Evolutionary conservation across 1,140 invertebrate genomes (phyloP), one percentile per base, ranked within the genome.

Genomic region (Sitobion miscanthi): DNA sequence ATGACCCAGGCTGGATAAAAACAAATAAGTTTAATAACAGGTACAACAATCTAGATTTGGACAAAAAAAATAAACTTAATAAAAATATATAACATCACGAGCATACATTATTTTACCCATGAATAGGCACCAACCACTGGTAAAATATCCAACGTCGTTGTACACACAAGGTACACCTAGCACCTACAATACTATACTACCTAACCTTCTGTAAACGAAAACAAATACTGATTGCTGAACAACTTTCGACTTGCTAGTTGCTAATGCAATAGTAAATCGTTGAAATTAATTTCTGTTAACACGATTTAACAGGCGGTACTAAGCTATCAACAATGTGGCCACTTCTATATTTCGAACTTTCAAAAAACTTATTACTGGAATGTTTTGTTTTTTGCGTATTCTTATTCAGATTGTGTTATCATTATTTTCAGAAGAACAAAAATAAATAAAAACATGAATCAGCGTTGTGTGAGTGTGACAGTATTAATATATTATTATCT

Each of bases 21-120:
- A 17, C 8, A 90, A 90, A 57, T 62, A 30, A 57, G n/a, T 21
- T 11, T n/a, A 30, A 62, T 62, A 45, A 45, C 38, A 69, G 23
- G 6, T 25, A 9, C 25, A 20, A 45, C 20, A 57, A 57, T 42
- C 9, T 35, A 52, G 0, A 52, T 52, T 30, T 77, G 62, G 62
- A 35, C 30, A 77, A 35, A 77, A n/a, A 69, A 69, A 69, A 30
- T 25, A 25, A 25, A 57, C 8, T 69, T 30, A 69, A 69, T 69
- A 62, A 2, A 7, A 62, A 42, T 90, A 57, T 21, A 62, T 4
- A 42, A 57, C 5, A 42, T 57, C 21, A 86, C 0, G 8, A 45
- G 0, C 91, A 42, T 86, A 93, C 91, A 93, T 93, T 93, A 9
- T 86, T 93, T 57, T 86, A 93, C 49, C 91, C 91, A 93, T 93